A percentile compares a stretch with the other conserved stretches of the same genome.
Evolutionary conservation across 2,113 vertebrate genomes (phyloP).

Genomic region (Aphelocoma coerulescens): DNA sequence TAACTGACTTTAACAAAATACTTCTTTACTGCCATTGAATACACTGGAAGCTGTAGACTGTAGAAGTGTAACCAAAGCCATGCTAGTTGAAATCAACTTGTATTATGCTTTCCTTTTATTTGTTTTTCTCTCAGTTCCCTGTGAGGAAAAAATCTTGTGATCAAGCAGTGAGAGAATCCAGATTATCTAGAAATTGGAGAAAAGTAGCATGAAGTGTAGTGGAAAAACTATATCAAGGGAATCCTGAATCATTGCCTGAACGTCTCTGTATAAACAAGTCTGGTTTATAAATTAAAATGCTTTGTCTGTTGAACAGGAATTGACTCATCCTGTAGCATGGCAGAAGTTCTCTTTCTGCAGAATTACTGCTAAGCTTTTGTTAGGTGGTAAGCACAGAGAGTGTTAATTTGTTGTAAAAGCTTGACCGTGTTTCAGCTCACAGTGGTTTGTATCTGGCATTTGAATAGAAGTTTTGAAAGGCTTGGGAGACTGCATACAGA

Average conservation of each 20-base stretch:
- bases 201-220: neutral
- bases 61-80: neutral
- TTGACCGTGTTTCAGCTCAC: neutral
- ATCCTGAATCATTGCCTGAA: neutral
- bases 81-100: neutral
- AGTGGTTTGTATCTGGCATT: neutral
- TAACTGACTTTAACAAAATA: neutral
- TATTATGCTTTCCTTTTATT: neutral
- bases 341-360: neutral
- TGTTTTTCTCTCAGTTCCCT: neutral
- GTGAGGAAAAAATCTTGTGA: neutral
- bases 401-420: neutral
- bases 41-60: neutral
- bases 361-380: neutral
- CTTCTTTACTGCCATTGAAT: neutral
- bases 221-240: neutral
- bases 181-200: neutral
- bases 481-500: neutral
- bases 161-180: neutral
- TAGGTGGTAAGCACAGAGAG: neutral
- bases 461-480: neutral
- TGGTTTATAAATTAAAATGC: neutral
- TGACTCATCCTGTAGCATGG: neutral
- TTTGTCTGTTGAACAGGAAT: accelerated
- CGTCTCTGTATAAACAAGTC: neutral